Evolutionary conservation across 2,797 vertebrate genomes (phyloP).

Genomic region (Peromyscus aztecus): DNA sequence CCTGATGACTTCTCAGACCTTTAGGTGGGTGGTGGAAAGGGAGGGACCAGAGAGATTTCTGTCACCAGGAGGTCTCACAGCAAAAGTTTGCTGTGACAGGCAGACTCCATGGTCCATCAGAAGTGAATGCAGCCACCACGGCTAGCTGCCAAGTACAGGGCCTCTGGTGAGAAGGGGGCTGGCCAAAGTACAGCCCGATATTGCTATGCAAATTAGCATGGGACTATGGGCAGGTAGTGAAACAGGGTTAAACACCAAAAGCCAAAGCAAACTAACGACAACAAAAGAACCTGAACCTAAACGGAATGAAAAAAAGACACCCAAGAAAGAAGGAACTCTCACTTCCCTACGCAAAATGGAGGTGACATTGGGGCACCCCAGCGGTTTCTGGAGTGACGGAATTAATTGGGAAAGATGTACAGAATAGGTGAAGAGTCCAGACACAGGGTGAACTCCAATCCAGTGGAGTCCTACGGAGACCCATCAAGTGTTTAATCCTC

Average conservation of each 20-base stretch:
- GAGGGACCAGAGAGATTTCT: background rate
- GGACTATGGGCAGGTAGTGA: background rate
- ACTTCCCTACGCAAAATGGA: background rate
- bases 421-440: too few species aligned
- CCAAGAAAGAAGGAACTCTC: too few species aligned
- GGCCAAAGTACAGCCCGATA: background rate
- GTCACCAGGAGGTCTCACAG: background rate
- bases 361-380: background rate
- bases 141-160: too few species aligned
- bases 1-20: background rate
- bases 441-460: accelerated
- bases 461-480: background rate
- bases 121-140: background rate
- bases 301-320: background rate
- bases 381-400: accelerated
- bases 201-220: background rate
- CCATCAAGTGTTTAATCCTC: accelerated
- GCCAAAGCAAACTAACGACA: background rate
- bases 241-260: background rate
- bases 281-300: background rate
- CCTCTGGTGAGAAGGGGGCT: too few species aligned
- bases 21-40: background rate
- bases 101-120: background rate
- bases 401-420: accelerated
- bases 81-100: background rate